A percentile compares a stretch with the other conserved stretches of the same genome.
Evolutionary conservation across 1,140 invertebrate genomes (phyloP).

Genomic region (Ditylenchus dipsaci): DNA sequence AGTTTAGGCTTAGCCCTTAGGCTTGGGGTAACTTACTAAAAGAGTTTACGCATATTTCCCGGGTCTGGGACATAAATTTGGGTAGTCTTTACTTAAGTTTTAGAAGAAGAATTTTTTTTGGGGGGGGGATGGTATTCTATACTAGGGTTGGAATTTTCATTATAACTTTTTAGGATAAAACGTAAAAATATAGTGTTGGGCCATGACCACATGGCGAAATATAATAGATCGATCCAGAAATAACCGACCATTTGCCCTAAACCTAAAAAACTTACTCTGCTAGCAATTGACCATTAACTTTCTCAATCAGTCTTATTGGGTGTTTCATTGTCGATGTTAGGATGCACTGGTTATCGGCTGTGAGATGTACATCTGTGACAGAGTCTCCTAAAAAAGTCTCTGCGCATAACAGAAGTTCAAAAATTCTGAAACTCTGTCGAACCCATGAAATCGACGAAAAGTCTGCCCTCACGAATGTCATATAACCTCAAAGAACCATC

Average conservation of each 20-base stretch:
- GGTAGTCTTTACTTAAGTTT: too few relatives aligned
- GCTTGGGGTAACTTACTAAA: too few relatives aligned
- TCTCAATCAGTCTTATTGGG: slow-evolving; percentile 30
- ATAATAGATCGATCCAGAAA: background rate
- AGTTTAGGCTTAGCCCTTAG: too few relatives aligned
- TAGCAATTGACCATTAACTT: slow-evolving; percentile 33
- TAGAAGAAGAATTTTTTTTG: too few relatives aligned
- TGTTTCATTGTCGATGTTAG: slow-evolving; percentile 29
- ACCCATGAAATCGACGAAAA: slow-evolving; percentile 36
- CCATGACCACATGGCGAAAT: background rate
- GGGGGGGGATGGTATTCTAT: too few relatives aligned
- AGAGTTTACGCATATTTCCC: too few relatives aligned
- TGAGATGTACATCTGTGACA: slow-evolving; percentile 35
- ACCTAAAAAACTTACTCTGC: slow-evolving; percentile 47
- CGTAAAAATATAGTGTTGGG: background rate
- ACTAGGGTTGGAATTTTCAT: too few relatives aligned
- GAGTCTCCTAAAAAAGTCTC: slow-evolving; percentile 19
- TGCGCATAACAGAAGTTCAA: too few relatives aligned
- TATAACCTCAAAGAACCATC: slow-evolving; percentile 36
- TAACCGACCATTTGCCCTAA: too few relatives aligned
- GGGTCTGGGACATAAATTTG: too few relatives aligned
- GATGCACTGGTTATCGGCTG: slow-evolving; percentile 42
- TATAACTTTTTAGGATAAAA: background rate
- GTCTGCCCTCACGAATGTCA: slow-evolving; percentile 39
- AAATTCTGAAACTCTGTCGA: too few relatives aligned